Base-by-base conservation (phyloP, 2,888 invertebrate species). In the Drosophila dives region DNA sequence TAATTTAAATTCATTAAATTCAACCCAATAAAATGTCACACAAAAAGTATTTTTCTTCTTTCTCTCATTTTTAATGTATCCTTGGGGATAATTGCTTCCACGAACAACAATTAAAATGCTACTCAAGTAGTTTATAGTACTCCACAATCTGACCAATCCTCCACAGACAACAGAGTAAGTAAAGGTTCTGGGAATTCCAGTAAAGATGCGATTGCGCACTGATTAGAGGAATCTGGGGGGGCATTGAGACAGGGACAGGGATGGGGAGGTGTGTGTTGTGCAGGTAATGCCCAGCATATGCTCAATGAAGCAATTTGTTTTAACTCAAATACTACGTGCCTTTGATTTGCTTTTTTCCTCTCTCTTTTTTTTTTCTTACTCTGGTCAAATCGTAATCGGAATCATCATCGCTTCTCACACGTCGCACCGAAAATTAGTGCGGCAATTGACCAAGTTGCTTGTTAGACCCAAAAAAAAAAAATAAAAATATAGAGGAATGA, bases 1-100 rank as follows among this genome's bases (percentile, higher is more conserved):
- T 86, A 88, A 83, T 86, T 87, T 78, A 86, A 88, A 86, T 86
- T 86, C 89, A 86, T 86, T 88, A 84, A 78, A 84, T 70, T 74
- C 59, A 71, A 72, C 60, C 72, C 70, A 74, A 60, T 77, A 70
- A 83, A 81, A 66, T 86, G 86, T 86, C 75, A 72, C 61, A 76
- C 48, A 54, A 68, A 64, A 49, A 42, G 32, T 45, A 23, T 33
- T 53, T 45, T 65, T 23, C 72, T 12, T 12, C 23, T 6, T n/a
- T 34, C 53, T 10, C 3, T 36, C 20, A 17, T 5, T 49, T 6
- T 38, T 29, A 29, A 65, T 70, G 42, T 50, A 42, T 63, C 64
- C 59, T 64, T 40, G 49, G 60, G 64, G 63, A 53, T 70, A 82
- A 87, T 87, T 87, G 83, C 55, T 87, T 87, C 88, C 62, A 64